phyloP scores from a whole-genome alignment of 64 coral and sea anemone species.

The Pocillopora verrucosa region DNA sequence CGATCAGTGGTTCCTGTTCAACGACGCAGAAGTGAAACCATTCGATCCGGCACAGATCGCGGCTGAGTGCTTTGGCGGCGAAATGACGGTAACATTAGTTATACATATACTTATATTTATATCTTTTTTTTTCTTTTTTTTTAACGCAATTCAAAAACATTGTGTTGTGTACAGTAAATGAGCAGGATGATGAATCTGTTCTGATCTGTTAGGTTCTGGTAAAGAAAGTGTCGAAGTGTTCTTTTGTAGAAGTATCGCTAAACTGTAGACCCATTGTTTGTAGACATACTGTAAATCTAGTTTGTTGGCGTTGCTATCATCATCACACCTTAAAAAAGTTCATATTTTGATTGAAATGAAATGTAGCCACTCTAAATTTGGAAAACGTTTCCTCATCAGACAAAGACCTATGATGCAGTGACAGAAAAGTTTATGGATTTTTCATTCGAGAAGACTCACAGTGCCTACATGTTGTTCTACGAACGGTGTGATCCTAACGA shows the following conservation, averaged over 20 bases:
- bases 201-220: too few relatives aligned
- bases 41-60: slow-evolving; percentile 99
- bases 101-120: background rate
- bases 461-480: slow-evolving; percentile 98
- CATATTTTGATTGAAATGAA: background rate
- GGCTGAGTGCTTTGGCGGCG: slow-evolving; percentile 95
- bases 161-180: too few relatives aligned
- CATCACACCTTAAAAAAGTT: too few relatives aligned
- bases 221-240: too few relatives aligned
- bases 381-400: slow-evolving; percentile 28
- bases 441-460: slow-evolving; percentile 99
- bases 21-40: slow-evolving; percentile 99
- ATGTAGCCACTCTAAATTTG: background rate
- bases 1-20: slow-evolving; percentile 96
- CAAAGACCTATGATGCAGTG: slow-evolving; percentile 96
- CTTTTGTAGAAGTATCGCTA: too few relatives aligned
- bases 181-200: too few relatives aligned
- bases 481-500: slow-evolving; percentile 73
- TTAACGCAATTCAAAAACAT: background rate
- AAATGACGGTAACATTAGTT: slow-evolving; percentile 86
- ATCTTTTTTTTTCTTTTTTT: background rate
- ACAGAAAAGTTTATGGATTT: slow-evolving; percentile 99
- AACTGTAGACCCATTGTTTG: too few relatives aligned
- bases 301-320: too few relatives aligned
- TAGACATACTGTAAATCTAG: too few relatives aligned